Conservation (phyloP, 2,888 invertebrate genomes). For the Limnephilus lunatus region DNA sequence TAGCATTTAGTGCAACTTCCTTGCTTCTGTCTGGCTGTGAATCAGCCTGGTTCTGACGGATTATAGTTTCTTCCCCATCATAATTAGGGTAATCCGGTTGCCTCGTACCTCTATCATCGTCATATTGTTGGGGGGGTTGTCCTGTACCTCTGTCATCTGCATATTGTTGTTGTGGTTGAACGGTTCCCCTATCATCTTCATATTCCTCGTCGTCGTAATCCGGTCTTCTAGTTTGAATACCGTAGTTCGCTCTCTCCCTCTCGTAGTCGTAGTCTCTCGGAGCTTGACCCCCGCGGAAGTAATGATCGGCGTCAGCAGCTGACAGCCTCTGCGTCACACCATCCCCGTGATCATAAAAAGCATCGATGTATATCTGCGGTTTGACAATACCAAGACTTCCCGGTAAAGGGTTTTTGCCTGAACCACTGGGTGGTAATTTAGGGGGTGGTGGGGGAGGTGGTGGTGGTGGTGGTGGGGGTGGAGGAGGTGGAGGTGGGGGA, state of each 20-base stretch:
- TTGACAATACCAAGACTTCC: constrained; percentile 68
- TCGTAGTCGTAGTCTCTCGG: constrained; percentile 71
- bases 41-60: constrained; percentile 62
- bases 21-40: constrained; percentile 64
- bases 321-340: constrained; percentile 73
- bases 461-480: constrained; percentile 67
- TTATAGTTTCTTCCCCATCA: constrained; percentile 59
- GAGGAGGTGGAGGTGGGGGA: constrained; percentile 67
- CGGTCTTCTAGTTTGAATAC: constrained; percentile 44
- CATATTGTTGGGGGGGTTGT: constrained; percentile 7
- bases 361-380: constrained; percentile 74
- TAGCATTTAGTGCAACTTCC: constrained; percentile 62
- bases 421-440: not conserved
- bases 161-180: constrained; percentile 50
- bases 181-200: constrained; percentile 39
- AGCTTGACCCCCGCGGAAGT: constrained; percentile 41
- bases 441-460: constrained; percentile 70
- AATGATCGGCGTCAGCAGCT: constrained; percentile 72
- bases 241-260: constrained; percentile 66
- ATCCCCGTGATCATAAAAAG: constrained; percentile 72
- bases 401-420: constrained; percentile 67
- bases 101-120: constrained; percentile 50
- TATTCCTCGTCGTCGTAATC: constrained; percentile 55
- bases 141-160: constrained; percentile 31
- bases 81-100: constrained; percentile 59